phyloP scores from a whole-genome alignment of 1,140 invertebrate genomes.

The Drosophila prosaltans region DNA sequence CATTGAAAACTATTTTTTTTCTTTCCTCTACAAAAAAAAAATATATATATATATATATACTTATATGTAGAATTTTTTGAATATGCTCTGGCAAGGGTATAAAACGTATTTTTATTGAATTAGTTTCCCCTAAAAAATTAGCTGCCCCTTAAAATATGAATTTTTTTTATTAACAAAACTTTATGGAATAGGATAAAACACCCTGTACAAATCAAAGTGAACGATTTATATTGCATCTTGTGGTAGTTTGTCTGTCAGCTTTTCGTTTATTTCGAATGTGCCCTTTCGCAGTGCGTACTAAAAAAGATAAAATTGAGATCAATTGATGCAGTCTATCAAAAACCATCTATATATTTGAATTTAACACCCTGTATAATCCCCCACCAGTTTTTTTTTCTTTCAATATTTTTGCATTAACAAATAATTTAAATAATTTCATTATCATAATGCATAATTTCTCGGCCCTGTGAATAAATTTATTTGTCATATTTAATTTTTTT shows the following conservation, averaged over 20 bases:
- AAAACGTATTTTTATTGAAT: not conserved
- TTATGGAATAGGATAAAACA: not conserved
- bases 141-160: too few relatives aligned
- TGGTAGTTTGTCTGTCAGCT: not conserved
- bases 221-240: not conserved
- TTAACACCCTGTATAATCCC: not conserved
- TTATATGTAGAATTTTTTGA: not conserved
- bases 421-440: slow-evolving; percentile 11
- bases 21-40: too few relatives aligned
- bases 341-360: not conserved
- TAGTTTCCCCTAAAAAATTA: not conserved
- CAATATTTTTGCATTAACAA: not conserved
- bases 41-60: too few relatives aligned
- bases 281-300: not conserved
- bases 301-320: not conserved
- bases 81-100: not conserved
- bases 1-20: too few relatives aligned
- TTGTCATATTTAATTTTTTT: slow-evolving; percentile 25
- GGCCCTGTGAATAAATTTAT: slow-evolving; percentile 59
- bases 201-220: not conserved
- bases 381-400: not conserved
- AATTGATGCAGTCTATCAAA: not conserved
- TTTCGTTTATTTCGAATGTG: not conserved
- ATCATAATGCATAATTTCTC: slow-evolving; percentile 12
- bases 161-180: not conserved